These are phyloP conservation scores for Achatina immaculata DNA, from an alignment of 1,140 invertebrate species.

Conservation along the genomic window DNA sequence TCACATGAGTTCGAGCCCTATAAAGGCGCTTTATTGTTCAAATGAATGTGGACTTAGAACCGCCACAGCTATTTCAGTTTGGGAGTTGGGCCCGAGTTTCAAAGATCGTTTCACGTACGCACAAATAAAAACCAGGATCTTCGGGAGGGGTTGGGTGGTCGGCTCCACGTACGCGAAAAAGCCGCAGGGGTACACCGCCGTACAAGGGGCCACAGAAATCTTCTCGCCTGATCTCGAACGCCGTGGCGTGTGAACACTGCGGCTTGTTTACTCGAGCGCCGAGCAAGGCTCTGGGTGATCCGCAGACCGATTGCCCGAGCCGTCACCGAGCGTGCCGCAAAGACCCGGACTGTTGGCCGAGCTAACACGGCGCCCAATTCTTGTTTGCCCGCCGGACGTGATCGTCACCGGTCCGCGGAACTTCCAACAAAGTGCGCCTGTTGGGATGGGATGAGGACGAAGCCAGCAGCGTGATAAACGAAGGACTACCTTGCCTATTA, in stretches of 20 bases:
- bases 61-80: too few relatives aligned
- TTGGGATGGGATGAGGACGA: too few relatives aligned
- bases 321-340: slow-evolving; percentile 26
- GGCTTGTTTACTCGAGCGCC: slow-evolving; percentile 34
- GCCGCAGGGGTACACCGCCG: background rate
- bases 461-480: too few relatives aligned
- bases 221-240: slow-evolving; percentile 29
- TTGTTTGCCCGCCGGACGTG: slow-evolving; percentile 35
- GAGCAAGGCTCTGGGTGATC: slow-evolving; percentile 31
- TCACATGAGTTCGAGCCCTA: too few relatives aligned
- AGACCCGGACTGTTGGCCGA: slow-evolving; percentile 12
- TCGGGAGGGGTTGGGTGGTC: background rate
- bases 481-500: too few relatives aligned
- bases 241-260: slow-evolving; percentile 28
- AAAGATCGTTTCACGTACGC: too few relatives aligned
- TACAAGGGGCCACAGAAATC: slow-evolving; percentile 21
- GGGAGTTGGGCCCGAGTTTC: too few relatives aligned
- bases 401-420: background rate
- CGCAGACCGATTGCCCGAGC: slow-evolving; percentile 22
- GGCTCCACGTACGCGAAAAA: too few relatives aligned
- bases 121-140: too few relatives aligned
- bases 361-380: slow-evolving; percentile 24
- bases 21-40: too few relatives aligned
- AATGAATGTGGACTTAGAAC: too few relatives aligned
- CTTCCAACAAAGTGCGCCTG: background rate